Evolutionary conservation across 2,888 invertebrate genomes (phyloP).

Genomic region (Ptychoptera contaminata): DNA sequence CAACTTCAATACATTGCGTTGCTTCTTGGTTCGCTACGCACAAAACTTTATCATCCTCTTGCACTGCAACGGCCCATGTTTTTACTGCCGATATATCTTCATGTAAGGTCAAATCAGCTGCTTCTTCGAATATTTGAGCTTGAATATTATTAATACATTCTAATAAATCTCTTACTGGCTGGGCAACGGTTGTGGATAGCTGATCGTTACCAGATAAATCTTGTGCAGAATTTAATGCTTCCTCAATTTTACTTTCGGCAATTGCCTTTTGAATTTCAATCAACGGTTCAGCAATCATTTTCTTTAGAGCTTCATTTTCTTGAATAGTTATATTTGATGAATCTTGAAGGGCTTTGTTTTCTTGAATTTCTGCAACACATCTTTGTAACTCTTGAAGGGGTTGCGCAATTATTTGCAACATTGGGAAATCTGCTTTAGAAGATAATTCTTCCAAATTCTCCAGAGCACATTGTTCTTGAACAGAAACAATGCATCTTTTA

Average conservation of each 20-base stretch:
- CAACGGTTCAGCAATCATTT: conserved; percentile 25
- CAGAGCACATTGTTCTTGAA: conserved; percentile 16
- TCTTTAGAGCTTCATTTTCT: conserved; percentile 17
- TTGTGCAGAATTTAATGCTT: too few relatives aligned
- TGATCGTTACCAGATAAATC: too few relatives aligned
- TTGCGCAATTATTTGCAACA: conserved; percentile 10
- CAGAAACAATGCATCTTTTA: conserved; percentile 12
- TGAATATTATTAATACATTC: conserved; percentile 23
- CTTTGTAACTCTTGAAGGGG: conserved; percentile 16
- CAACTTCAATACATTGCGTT: not conserved
- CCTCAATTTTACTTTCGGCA: conserved; percentile 7
- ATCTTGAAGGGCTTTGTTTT: conserved; percentile 15
- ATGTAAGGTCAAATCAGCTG: conserved; percentile 38
- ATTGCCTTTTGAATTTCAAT: conserved; percentile 25
- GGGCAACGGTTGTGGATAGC: not conserved
- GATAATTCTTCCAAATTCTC: conserved; percentile 14
- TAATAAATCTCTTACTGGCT: conserved; percentile 14
- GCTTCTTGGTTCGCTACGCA: too few relatives aligned
- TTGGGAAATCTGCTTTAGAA: not conserved
- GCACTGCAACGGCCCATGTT: conserved; percentile 31
- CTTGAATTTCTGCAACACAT: conserved; percentile 16
- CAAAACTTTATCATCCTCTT: too few relatives aligned
- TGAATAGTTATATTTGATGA: conserved; percentile 16
- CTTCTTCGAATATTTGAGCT: conserved; percentile 29
- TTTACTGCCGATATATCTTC: conserved; percentile 42